These are phyloP conservation scores for Cotesia congregata DNA, from an alignment of 2,888 invertebrate species.

Conservation along the genomic window DNA sequence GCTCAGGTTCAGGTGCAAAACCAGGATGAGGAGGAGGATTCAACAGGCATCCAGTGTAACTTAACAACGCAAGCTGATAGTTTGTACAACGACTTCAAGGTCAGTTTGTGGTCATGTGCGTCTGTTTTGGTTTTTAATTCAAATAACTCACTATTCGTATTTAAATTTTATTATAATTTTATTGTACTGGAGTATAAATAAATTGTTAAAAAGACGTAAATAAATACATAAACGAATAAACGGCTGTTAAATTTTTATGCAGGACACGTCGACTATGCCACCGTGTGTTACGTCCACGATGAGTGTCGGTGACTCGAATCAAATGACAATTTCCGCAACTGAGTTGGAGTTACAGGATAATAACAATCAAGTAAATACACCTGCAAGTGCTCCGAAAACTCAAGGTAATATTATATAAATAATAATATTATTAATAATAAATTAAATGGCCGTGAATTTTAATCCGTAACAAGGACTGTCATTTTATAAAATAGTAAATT, in stretches of 20 bases:
- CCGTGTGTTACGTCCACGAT: constrained; percentile 64
- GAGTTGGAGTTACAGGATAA: constrained; percentile 49
- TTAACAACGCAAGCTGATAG: constrained; percentile 69
- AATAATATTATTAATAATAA: background rate
- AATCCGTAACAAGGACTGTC: background rate
- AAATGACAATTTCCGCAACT: constrained; percentile 53
- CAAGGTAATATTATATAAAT: constrained; percentile 9
- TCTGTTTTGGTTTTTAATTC: constrained; percentile 1
- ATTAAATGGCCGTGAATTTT: background rate
- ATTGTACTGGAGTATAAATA: too few relatives aligned
- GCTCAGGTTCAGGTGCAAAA: constrained; percentile 32
- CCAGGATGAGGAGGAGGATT: constrained; percentile 54
- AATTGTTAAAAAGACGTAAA: too few relatives aligned
- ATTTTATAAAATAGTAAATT: background rate
- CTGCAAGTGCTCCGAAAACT: constrained; percentile 43
- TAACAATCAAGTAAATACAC: constrained; percentile 59
- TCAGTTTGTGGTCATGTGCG: constrained; percentile 44
- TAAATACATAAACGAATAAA: background rate
- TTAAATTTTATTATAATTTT: background rate
- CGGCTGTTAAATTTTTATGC: constrained; percentile 26
- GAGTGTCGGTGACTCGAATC: constrained; percentile 64
- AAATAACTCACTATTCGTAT: constrained; percentile 6
- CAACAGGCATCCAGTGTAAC: constrained; percentile 57
- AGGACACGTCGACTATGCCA: constrained; percentile 60
- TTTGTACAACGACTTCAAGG: constrained; percentile 71